Base-by-base conservation (phyloP, 2,113 vertebrate genomes). In the Illadopsis cleaveri region DNA sequence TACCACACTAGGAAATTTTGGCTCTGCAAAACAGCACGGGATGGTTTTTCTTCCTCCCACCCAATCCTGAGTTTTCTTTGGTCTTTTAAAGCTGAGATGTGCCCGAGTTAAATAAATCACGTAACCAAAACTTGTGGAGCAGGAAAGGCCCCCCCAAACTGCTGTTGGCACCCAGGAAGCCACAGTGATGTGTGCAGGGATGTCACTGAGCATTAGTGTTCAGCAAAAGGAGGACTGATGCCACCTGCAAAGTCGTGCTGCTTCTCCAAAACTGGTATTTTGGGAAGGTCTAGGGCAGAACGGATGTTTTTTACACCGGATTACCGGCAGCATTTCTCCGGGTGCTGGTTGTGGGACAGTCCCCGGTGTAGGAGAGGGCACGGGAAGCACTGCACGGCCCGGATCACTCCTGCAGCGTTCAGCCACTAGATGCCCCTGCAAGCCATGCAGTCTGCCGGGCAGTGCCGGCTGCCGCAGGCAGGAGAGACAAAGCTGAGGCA, bases 361-460 rank as follows among this genome's bases (percentile, higher is more conserved):
- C 8, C 30, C 25, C n/a, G 1, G 27, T 1, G 60, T 1, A 10
- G 7, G 37, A 48, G n/a, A 53, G 35, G 40, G 28, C 20, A 23
- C 2, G 15, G 73, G 47, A 37, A 0, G 1, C 40, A 0, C 5
- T 0, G 15, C 10, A 0, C 1, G 0, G 23, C 53, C 71, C 27
- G 1, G 0, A 10, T 25, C 44, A 9, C 54, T 47, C 15, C 12
- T 81, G 13, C 87, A 65, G 66, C 42, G 0, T 66, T 54, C 88
- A 77, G 88, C 96, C 96, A 95, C 94, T 96, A 96, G 96, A 93
- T 96, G 96, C 94, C 96, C 82, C 96, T 90, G 84, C 90, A 88
- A 69, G 90, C 96, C 90, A 57, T 2, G 31, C 60, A 68, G 92
- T 58, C 56, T 30, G 72, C 71, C 1, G 92, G 90, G 76, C 78